phyloP scores from a whole-genome alignment of 2,797 vertebrate genomes.

The Dicrostonyx torquatus region DNA sequence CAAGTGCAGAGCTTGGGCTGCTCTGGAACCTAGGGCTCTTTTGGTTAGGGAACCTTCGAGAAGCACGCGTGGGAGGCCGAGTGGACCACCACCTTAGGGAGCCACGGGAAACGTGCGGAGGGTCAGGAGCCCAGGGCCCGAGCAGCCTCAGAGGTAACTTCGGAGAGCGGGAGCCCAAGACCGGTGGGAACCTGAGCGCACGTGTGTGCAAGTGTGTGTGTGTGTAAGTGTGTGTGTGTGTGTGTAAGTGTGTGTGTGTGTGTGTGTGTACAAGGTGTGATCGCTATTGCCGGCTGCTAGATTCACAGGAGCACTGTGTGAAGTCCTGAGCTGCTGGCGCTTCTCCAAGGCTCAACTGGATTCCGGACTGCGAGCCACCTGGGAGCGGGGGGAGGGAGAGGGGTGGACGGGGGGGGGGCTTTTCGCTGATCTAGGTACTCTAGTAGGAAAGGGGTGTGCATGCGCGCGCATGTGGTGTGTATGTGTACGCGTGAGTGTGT shows the following conservation, averaged over 20 bases:
- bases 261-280: neutral
- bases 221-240: neutral
- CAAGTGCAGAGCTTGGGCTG: neutral
- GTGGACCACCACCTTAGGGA: neutral
- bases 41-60: neutral
- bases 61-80: neutral
- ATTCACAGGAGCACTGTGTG: neutral
- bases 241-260: neutral
- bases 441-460: neutral
- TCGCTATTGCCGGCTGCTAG: neutral
- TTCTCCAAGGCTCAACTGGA: neutral
- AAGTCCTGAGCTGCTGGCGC: neutral
- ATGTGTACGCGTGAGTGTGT: neutral
- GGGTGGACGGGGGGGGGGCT: neutral
- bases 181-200: neutral
- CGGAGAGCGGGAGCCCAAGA: neutral
- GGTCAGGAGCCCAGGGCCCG: neutral
- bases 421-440: neutral
- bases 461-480: neutral
- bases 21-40: neutral
- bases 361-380: neutral
- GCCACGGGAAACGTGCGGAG: neutral
- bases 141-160: conserved; percentile 69
- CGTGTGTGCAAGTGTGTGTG: neutral
- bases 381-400: neutral